Evolutionary conservation across 2,113 vertebrate species (phyloP), one percentile per base, ranked within the genome.

Genomic region (Tylochromis polylepis): DNA sequence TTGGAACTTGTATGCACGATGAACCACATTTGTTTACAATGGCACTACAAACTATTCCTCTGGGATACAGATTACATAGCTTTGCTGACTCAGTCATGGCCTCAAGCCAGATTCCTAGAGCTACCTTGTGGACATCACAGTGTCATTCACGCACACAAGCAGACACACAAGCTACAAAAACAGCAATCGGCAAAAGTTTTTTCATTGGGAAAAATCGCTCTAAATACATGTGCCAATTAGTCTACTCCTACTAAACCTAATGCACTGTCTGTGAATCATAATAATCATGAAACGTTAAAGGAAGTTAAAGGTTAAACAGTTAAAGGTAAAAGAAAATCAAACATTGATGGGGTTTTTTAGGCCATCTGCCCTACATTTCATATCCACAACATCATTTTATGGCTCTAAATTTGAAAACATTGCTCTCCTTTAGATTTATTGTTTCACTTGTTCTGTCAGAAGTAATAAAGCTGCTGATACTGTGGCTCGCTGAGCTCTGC

Each of bases 71-170:
- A 83, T 58, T 46, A 77, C 84, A 79, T 77, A 80, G 89, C 83
- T 84, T 87, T 84, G 86, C 92, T 92, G 87, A 92, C 78, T 90
- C 90, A 87, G 87, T 79, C 11, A 24, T 88, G 88, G 86, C 85
- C 83, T 89, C 34, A 51, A 80, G 83, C 88, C 91, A 90, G 87
- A 91, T 83, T 83, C 53, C 55, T 27, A 9, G 55, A 79, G 41
- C 46, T 86, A 38, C 55, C 65, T 88, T 88, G 62, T 53, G 15
- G 90, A 15, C 85, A 49, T 75, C 75, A 78, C 41, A 41, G 75
- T 22, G 11, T 82, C 59, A 53, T 51, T 29, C 15, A 51, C 60
- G 67, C 56, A 77, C 22, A 53, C 10, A 53, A 43, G 60, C 75
- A 58, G 49, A 10, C 5, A 34, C 20, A 11, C 57, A 84, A 14